Percentiles rank a stretch among this genome's conserved stretches.
phyloP scores from a whole-genome alignment of 2,888 invertebrate species.

The Acanthosepion esculentum region DNA sequence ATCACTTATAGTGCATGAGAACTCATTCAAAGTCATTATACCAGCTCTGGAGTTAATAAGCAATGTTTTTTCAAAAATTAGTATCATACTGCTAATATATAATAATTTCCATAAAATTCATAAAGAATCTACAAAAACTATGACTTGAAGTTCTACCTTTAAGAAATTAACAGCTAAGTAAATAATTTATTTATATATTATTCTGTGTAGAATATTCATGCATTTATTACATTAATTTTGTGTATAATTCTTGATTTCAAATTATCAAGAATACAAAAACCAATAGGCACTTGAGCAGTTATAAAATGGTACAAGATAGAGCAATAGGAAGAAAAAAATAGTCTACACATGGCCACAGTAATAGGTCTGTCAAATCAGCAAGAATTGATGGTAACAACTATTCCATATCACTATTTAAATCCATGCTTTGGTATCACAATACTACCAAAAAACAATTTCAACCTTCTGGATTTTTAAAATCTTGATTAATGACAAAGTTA shows the following conservation, averaged over 20 bases:
- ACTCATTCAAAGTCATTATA: not conserved
- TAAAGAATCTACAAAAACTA: not conserved
- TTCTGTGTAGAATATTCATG: too few relatives aligned
- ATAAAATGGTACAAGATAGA: not conserved
- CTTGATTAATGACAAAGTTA: not conserved
- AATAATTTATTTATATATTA: not conserved
- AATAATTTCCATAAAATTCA: not conserved
- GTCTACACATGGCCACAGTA: not conserved
- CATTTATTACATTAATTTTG: not conserved
- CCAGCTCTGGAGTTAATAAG: not conserved
- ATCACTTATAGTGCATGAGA: not conserved
- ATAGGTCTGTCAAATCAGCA: not conserved
- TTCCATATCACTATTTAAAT: not conserved
- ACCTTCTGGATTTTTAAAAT: not conserved
- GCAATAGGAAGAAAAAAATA: not conserved
- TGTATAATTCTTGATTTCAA: not conserved
- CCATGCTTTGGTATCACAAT: not conserved
- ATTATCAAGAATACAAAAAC: not conserved
- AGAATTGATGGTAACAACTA: not conserved
- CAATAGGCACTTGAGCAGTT: conserved; percentile 33
- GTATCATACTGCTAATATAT: not conserved
- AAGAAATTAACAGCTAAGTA: not conserved
- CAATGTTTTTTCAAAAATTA: not conserved
- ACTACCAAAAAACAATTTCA: not conserved
- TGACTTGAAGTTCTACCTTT: not conserved